phyloP scores from a whole-genome alignment of 1,140 invertebrate genomes.

The Aporrectodea caliginosa region DNA sequence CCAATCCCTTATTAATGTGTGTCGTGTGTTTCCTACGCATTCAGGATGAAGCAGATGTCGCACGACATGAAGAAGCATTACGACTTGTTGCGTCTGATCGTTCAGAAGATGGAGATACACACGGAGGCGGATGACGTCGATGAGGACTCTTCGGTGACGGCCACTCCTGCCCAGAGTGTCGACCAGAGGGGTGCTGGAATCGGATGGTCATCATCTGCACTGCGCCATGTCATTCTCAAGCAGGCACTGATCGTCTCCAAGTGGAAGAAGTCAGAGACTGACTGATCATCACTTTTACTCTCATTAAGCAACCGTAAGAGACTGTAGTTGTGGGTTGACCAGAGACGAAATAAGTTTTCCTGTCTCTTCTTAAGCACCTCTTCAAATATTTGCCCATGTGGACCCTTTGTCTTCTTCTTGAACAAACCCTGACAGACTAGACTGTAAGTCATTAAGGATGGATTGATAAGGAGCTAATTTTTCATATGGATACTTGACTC shows the following conservation, averaged over 20 bases:
- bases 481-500: too few species aligned
- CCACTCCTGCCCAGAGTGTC: not conserved
- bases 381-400: too few species aligned
- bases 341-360: too few species aligned
- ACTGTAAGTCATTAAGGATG: too few species aligned
- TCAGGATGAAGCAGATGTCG: constrained; percentile 65
- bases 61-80: constrained; percentile 68
- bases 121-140: constrained; percentile 71
- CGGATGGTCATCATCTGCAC: constrained; percentile 12
- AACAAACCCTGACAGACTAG: too few species aligned
- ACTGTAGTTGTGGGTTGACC: too few species aligned
- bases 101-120: constrained; percentile 84
- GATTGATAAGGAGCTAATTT: too few species aligned
- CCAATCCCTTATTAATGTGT: too few species aligned
- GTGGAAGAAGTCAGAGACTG: not conserved
- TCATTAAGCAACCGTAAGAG: too few species aligned
- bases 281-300: not conserved
- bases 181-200: not conserved
- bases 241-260: not conserved
- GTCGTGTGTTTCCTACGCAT: too few species aligned
- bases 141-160: constrained; percentile 37
- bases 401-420: too few species aligned
- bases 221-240: constrained; percentile 15
- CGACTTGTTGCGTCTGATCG: constrained; percentile 70
- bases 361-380: too few species aligned